These are phyloP conservation scores for Ammospiza nelsoni DNA, from an alignment of 2,113 vertebrate genomes.

Conservation along the genomic window DNA sequence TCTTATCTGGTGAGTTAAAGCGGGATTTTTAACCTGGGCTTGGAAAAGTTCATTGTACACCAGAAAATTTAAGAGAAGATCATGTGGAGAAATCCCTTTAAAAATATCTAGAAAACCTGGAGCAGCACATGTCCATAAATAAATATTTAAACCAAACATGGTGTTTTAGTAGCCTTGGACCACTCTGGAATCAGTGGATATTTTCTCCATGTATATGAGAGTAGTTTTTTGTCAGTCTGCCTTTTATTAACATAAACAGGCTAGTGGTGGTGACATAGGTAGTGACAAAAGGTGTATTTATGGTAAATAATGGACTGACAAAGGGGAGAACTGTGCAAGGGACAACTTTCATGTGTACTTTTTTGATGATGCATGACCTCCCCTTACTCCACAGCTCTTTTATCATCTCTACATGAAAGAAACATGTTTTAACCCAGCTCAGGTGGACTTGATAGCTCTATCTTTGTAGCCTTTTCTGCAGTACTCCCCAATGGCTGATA, in stretches of 20 bases:
- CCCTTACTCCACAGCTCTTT: not conserved
- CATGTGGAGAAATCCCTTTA: not conserved
- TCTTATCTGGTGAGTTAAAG: not conserved
- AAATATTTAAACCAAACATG: not conserved
- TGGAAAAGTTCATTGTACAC: not conserved
- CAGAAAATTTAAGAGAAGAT: not conserved
- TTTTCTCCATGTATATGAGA: not conserved
- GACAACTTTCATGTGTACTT: constrained; percentile 5
- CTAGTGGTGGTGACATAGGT: not conserved
- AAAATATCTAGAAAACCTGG: not conserved
- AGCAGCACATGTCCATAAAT: not conserved
- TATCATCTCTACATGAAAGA: constrained; percentile 13
- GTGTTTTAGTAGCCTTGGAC: not conserved
- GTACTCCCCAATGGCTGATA: not conserved
- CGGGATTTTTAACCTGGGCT: not conserved
- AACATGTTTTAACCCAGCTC: not conserved
- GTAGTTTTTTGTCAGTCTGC: not conserved
- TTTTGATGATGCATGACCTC: not conserved
- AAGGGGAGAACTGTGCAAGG: not conserved
- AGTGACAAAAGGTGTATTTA: constrained; percentile 13
- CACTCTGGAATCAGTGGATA: not conserved
- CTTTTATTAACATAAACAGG: constrained; percentile 6
- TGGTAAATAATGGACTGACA: constrained; percentile 2
- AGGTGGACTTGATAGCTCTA: not conserved
- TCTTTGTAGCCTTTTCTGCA: not conserved